Base-by-base conservation (phyloP, 1,140 invertebrate species). In the Temnothorax curvispinosus region DNA sequence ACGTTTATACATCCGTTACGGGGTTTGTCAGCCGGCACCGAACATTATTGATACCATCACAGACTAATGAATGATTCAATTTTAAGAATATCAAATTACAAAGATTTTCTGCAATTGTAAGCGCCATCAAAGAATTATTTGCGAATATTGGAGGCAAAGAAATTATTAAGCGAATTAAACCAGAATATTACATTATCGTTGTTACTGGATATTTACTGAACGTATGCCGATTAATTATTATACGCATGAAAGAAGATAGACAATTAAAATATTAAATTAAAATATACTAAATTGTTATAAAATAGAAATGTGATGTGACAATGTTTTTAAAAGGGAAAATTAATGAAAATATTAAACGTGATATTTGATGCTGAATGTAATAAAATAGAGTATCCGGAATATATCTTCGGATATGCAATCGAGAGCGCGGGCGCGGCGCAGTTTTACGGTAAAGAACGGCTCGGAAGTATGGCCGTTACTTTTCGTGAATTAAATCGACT, bases 401-500 rank as follows among this genome's bases (percentile, higher is more conserved):
- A 18, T 60, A 50, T 74, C 35, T 84, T 38, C 67, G 52, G 13
- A 38, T 8, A 72, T 15, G 50, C 35, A 27, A 82, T 82, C 52
- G 41, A 9, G 18, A 32, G 18, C 7, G 9, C 13, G 35, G 67
- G 52, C 52, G 13, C 15, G 15, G n/a, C 52, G 11, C 54, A 60
- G 11, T 84, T 82, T 84, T 60, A 38, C 41, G 32, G 75, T 75
- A 75, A 84, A 75, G 75, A 64, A 65, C 71, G 47, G n/a, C 32
- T 44, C 9, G 67, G 27, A 32, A 78, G 21, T 47, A 44, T 52
- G 44, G 71, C 18, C 74, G 74, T 65, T 50, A 60, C 82, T 85
- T 78, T 65, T 85, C 47, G 82, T 47, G 64, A 86, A 86, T 86
- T 86, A 86, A 86, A 86, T 86, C 64, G 52, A 77, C 62, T 18